These are phyloP conservation scores for Corydoras sp. DNA, from an alignment of 2,113 vertebrate genomes.

Conservation along the genomic window DNA sequence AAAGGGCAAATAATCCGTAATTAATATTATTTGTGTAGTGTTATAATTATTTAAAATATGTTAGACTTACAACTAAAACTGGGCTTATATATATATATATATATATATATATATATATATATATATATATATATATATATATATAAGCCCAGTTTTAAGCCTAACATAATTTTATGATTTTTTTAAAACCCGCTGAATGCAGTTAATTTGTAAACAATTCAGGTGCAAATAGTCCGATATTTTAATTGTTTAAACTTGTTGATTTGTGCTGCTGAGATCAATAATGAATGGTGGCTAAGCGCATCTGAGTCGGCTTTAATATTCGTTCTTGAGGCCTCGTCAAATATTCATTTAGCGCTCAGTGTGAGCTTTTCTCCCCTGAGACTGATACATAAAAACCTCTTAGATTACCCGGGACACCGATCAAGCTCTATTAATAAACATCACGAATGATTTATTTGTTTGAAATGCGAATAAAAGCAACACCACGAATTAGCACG, in stretches of 20 bases:
- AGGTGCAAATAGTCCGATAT: too few relatives aligned
- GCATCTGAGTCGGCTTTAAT: not conserved
- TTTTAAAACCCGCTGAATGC: too few relatives aligned
- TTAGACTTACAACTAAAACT: too few relatives aligned
- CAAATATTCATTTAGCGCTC: conserved; percentile 96
- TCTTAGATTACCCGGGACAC: not conserved
- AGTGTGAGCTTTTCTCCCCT: conserved; percentile 28
- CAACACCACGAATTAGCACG: not conserved
- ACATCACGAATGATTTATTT: not conserved
- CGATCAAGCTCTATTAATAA: not conserved
- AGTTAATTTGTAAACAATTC: too few relatives aligned
- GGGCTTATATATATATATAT: too few relatives aligned
- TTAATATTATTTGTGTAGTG: too few relatives aligned
- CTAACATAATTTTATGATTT: too few relatives aligned
- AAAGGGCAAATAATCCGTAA: too few relatives aligned
- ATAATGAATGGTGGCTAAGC: not conserved
- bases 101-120: too few relatives aligned
- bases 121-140: too few relatives aligned
- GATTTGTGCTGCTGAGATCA: conserved; percentile 54
- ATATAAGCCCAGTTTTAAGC: too few relatives aligned
- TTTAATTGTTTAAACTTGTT: not conserved
- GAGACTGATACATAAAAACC: not conserved
- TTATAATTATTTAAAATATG: too few relatives aligned
- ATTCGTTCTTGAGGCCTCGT: conserved; percentile 76
- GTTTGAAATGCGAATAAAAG: not conserved